These are phyloP conservation scores for Clostera curtula DNA, from an alignment of 2,888 invertebrate species.

Conservation along the genomic window DNA sequence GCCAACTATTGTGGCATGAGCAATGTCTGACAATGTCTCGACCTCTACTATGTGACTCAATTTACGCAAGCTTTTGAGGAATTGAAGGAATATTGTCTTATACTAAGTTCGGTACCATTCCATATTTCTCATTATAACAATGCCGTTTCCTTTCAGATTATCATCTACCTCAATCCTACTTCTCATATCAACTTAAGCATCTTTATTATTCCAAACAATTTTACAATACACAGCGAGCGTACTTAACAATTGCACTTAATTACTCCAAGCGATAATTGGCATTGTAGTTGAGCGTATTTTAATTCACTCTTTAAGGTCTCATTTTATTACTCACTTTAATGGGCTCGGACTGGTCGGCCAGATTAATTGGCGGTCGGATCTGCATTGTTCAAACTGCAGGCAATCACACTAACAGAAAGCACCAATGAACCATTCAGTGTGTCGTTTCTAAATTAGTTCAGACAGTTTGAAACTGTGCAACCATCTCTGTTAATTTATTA, in stretches of 20 bases:
- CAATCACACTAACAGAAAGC: slow-evolving; percentile 44
- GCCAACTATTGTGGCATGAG: slow-evolving; percentile 49
- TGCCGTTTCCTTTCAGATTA: too few species aligned
- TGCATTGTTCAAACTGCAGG: slow-evolving; percentile 67
- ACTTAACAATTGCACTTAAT: too few species aligned
- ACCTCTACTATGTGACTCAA: slow-evolving; percentile 27
- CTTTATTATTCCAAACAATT: neutral
- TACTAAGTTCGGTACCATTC: slow-evolving; percentile 1
- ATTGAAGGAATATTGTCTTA: slow-evolving; percentile 8
- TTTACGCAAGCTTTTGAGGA: slow-evolving; percentile 21
- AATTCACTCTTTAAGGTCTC: slow-evolving; percentile 8
- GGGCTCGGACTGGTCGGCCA: slow-evolving; percentile 81
- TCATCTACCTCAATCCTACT: too few species aligned
- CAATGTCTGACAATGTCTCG: slow-evolving; percentile 36
- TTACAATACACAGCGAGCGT: too few species aligned
- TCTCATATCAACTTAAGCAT: neutral
- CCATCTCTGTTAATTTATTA: slow-evolving; percentile 26
- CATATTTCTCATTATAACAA: slow-evolving; percentile 1
- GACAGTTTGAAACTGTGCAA: slow-evolving; percentile 51
- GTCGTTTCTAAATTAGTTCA: slow-evolving; percentile 29
- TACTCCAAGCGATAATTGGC: slow-evolving; percentile 3
- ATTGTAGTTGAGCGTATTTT: slow-evolving; percentile 2
- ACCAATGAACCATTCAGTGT: too few species aligned
- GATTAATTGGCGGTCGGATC: slow-evolving; percentile 84
- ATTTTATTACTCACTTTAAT: slow-evolving; percentile 79